Base-by-base conservation (phyloP, 2,113 vertebrate genomes). In the Zosterops borbonicus region DNA sequence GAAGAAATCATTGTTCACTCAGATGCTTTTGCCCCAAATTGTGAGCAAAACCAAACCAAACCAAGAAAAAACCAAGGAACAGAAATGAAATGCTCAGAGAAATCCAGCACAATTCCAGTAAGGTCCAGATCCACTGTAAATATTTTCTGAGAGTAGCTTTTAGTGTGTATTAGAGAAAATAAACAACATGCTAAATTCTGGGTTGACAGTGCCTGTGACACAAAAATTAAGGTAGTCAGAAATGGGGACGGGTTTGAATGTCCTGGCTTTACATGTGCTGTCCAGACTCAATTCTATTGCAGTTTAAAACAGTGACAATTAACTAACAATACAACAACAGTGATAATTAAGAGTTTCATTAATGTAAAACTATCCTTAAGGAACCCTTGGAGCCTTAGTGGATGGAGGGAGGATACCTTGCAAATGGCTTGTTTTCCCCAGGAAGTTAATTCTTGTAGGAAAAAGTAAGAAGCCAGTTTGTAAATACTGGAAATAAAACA, bases 61-160 rank as follows among this genome's bases (percentile, higher is more conserved):
- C 9, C 0, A 7, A 60, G 7, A 24, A 60, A 55, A 67, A 41
- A 5, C 0, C 11, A 56, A 53, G 8, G 6, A 60, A 49, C 39
- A 53, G 11, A 37, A 80, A 65, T 35, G 3, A 75, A 70, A 49
- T 4, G 3, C 47, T 70, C 49, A 60, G 44, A 78, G 23, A 83
- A 56, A 92, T 37, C 17, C 49, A 60, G 52, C 27, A 56, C n/a
- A 56, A 28, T 58, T 70, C 58, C n/a, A 89, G 1, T 46, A 46
- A 65, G 25, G 22, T 74, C 24, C 58, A 83, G 33, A 20, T 64
- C 31, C 33, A 62, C 12, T 42, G 6, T 58, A 64, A 53, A 9
- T 70, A 65, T 62, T 50, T 83, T 42, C n/a, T 46, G 33, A 39
- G 4, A 77, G 58, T 6, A 60, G 19, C 52, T 94, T 92, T 78